Percentiles rank a stretch among this genome's conserved stretches.
These are phyloP conservation scores for Phyllotreta cruciferae DNA, from an alignment of 2,888 invertebrate genomes.

Conservation along the genomic window DNA sequence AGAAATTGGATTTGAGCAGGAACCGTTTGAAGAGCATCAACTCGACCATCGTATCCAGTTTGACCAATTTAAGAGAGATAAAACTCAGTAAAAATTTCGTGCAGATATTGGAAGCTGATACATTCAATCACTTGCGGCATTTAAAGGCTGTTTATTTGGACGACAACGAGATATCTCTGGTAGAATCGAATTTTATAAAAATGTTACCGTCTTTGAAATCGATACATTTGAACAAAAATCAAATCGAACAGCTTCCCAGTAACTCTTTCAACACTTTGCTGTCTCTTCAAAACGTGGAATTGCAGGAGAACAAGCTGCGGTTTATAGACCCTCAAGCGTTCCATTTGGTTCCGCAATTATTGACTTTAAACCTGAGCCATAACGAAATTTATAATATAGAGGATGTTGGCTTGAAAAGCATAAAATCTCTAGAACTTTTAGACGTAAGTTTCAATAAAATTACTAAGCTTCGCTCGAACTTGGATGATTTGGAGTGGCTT, in stretches of 20 bases:
- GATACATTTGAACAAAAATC: constrained; percentile 71
- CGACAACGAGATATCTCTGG: constrained; percentile 77
- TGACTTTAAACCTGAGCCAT: constrained; percentile 83
- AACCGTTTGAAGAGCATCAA: constrained; percentile 77
- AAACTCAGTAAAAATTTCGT: constrained; percentile 79
- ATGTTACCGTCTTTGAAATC: constrained; percentile 71
- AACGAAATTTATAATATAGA: constrained; percentile 80
- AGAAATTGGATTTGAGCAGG: constrained; percentile 77
- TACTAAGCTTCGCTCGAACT: constrained; percentile 70
- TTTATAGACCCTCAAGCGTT: constrained; percentile 79
- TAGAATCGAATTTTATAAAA: constrained; percentile 76
- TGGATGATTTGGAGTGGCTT: constrained; percentile 83
- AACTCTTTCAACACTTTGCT: constrained; percentile 79
- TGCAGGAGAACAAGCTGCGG: constrained; percentile 80
- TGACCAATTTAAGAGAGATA: constrained; percentile 74
- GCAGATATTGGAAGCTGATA: constrained; percentile 72
- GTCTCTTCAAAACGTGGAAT: constrained; percentile 74
- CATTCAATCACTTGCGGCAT: constrained; percentile 74
- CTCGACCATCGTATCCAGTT: constrained; percentile 72
- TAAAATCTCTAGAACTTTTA: constrained; percentile 82
- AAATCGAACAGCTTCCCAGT: constrained; percentile 76
- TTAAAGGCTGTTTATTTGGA: constrained; percentile 80
- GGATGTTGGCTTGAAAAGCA: constrained; percentile 74
- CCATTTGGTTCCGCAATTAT: constrained; percentile 76
- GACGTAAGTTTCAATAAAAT: constrained; percentile 84